Conservation (phyloP, 2,888 invertebrate species). For the Nomada lathburiana region DNA sequence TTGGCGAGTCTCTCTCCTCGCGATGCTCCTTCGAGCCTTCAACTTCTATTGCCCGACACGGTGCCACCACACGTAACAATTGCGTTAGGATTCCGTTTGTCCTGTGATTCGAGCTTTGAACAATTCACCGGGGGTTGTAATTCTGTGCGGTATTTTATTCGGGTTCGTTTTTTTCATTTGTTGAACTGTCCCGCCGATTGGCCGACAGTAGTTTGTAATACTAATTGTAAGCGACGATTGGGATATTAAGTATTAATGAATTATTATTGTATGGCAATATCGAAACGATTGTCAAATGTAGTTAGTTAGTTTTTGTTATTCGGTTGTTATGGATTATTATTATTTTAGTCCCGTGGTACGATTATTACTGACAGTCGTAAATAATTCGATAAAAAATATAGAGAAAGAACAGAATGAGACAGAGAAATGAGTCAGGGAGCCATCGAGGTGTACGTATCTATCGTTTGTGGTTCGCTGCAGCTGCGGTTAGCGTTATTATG, state of each 20-base stretch:
- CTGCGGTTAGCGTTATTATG: conserved; percentile 70
- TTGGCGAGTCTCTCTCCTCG: conserved; percentile 72
- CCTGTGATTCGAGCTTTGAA: conserved; percentile 29
- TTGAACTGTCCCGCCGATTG: too few species aligned
- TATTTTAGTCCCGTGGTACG: too few species aligned
- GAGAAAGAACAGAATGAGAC: conserved; percentile 6
- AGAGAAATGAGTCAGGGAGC: conserved; percentile 40
- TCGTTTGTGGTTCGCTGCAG: conserved; percentile 65
- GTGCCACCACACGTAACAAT: conserved; percentile 7
- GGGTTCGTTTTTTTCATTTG: too few species aligned
- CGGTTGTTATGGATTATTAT: too few species aligned
- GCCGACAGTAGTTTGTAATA: too few species aligned
- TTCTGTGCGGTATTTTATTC: too few species aligned
- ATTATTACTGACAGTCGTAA: too few species aligned
- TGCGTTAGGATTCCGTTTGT: conserved; percentile 29
- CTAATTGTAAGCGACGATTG: too few species aligned
- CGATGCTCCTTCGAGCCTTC: conserved; percentile 55
- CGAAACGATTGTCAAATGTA: too few species aligned
- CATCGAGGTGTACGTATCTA: conserved; percentile 36
- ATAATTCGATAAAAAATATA: background rate
- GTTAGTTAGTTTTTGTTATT: too few species aligned
- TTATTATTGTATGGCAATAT: too few species aligned
- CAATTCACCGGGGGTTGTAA: background rate
- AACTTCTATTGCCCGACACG: conserved; percentile 15
- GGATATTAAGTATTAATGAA: too few species aligned